Conservation (phyloP, 2,888 invertebrate genomes). For the Amphipyra tragopoginis region DNA sequence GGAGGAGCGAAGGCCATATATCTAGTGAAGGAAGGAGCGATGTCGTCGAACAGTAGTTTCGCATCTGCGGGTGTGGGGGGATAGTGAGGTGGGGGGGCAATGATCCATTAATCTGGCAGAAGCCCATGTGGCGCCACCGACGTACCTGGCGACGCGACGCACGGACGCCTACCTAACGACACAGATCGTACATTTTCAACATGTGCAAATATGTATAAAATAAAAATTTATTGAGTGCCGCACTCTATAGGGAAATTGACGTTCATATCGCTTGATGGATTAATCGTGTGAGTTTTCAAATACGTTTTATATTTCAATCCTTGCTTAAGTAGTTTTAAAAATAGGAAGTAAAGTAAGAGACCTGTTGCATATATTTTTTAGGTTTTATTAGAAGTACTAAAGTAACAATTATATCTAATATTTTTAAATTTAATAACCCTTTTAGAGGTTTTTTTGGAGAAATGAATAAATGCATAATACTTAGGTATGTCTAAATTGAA, state of each 20-base stretch:
- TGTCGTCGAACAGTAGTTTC: constrained; percentile 86
- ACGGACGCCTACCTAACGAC: constrained; percentile 89
- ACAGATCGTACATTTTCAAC: constrained; percentile 79
- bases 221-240: constrained; percentile 59
- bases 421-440: too few relatives aligned
- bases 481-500: too few relatives aligned
- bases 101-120: constrained; percentile 95
- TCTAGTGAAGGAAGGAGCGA: constrained; percentile 79
- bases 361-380: too few relatives aligned
- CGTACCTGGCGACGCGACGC: constrained; percentile 88
- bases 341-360: too few relatives aligned
- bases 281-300: neutral
- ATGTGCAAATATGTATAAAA: constrained; percentile 74
- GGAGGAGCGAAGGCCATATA: constrained; percentile 75
- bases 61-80: constrained; percentile 76
- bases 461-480: too few relatives aligned
- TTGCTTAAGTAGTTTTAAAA: too few relatives aligned
- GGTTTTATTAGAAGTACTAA: too few relatives aligned
- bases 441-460: too few relatives aligned
- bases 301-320: too few relatives aligned
- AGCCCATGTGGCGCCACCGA: constrained; percentile 94
- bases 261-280: constrained; percentile 25
- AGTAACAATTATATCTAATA: too few relatives aligned
- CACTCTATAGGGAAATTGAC: constrained; percentile 47
- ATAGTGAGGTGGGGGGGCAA: constrained; percentile 91